Percentiles rank a stretch among this genome's conserved stretches.
Conservation (phyloP, 2,113 vertebrate genomes). For the Rana temporaria region DNA sequence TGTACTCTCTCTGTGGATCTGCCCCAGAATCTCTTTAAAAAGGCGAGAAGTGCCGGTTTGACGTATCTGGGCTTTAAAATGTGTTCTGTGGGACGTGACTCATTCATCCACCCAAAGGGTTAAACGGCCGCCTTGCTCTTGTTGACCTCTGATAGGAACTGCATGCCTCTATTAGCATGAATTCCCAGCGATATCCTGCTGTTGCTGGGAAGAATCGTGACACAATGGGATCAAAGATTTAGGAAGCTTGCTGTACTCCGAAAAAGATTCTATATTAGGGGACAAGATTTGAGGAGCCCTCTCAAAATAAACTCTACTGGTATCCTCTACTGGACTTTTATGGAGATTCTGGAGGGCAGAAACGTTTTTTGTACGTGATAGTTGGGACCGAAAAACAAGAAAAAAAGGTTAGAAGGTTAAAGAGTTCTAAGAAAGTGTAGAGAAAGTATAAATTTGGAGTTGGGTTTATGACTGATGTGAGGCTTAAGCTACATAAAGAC, state of each 20-base stretch:
- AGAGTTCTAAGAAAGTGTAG: no score
- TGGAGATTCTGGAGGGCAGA: background rate
- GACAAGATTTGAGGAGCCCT: background rate
- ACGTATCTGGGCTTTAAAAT: background rate
- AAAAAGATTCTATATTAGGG: slow-evolving; percentile 3
- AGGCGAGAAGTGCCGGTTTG: background rate
- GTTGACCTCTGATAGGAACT: background rate
- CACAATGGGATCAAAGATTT: slow-evolving; percentile 28
- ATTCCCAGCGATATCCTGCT: slow-evolving; percentile 35
- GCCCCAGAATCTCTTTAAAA: no score
- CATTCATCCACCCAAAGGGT: background rate
- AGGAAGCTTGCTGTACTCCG: background rate
- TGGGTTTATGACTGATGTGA: no score
- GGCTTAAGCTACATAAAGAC: no score
- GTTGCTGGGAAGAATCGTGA: slow-evolving; percentile 12
- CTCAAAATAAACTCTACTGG: background rate
- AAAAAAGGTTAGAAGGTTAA: no score
- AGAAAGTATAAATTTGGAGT: no score
- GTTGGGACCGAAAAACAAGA: no score
- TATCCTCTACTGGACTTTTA: background rate
- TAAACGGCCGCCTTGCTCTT: background rate
- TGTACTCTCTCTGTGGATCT: no score
- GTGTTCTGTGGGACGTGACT: background rate
- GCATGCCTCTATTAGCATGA: background rate
- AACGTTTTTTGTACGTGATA: no score